A percentile compares a stretch with the other conserved stretches of the same genome.
These are phyloP conservation scores for Lagorchestes hirsutus DNA, from an alignment of 2,797 vertebrate species.

Conservation along the genomic window DNA sequence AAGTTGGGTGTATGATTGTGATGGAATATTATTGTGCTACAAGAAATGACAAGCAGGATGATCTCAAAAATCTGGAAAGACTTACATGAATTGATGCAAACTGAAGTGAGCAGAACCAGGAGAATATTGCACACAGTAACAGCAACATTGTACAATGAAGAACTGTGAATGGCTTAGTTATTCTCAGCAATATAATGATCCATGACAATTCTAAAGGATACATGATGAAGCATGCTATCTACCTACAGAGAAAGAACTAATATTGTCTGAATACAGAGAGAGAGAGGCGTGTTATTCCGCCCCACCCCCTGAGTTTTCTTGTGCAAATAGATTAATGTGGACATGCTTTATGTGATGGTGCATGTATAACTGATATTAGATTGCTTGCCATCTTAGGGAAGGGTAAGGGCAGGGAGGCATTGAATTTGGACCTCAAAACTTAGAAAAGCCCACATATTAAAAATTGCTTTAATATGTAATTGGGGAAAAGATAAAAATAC, in stretches of 20 bases:
- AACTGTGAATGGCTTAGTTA: not conserved
- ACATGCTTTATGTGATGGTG: not conserved
- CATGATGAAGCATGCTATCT: not conserved
- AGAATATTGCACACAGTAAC: not conserved
- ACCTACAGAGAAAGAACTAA: not conserved
- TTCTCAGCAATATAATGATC: not conserved
- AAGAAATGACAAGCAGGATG: not conserved
- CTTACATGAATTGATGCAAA: not conserved
- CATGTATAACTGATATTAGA: not conserved
- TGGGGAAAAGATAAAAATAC: not conserved
- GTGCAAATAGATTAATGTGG: not conserved
- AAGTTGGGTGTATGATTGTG: too few relatives aligned
- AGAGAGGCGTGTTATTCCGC: not conserved
- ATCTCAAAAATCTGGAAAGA: not conserved
- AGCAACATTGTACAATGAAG: not conserved
- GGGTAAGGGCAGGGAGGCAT: not conserved
- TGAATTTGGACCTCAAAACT: not conserved
- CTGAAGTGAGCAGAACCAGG: not conserved
- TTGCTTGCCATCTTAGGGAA: not conserved
- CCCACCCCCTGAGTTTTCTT: too few relatives aligned
- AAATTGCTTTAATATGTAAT: not conserved
- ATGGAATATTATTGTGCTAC: too few relatives aligned
- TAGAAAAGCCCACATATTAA: not conserved
- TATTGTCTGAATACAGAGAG: not conserved
- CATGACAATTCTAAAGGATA: not conserved